These are phyloP conservation scores for Alectoris magna DNA, from an alignment of 2,797 vertebrate genomes.

Conservation along the genomic window DNA sequence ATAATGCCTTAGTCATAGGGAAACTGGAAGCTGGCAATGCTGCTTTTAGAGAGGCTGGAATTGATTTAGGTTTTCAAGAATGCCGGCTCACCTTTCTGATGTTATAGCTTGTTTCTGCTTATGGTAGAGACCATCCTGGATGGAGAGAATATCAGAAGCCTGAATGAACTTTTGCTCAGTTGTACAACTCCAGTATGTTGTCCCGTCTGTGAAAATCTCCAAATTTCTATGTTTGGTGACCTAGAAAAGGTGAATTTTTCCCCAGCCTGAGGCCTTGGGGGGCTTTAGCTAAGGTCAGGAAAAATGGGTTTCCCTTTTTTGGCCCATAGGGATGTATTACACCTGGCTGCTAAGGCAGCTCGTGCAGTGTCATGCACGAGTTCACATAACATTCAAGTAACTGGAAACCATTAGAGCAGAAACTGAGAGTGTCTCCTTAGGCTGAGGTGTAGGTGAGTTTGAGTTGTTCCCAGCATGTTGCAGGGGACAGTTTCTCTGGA, in stretches of 20 bases:
- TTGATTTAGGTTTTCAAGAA: not conserved
- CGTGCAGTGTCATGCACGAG: fast-evolving
- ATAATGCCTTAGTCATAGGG: not conserved
- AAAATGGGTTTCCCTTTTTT: not conserved
- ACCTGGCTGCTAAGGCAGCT: not conserved
- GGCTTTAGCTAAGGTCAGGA: not conserved
- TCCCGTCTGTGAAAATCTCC: not conserved
- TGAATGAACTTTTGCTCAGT: not conserved
- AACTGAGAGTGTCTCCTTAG: not conserved
- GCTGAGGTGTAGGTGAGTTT: not conserved
- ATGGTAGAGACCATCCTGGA: not conserved
- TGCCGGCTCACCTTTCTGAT: not conserved
- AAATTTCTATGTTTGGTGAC: not conserved
- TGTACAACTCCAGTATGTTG: not conserved
- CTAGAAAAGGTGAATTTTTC: not conserved
- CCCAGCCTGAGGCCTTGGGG: not conserved
- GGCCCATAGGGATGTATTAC: not conserved
- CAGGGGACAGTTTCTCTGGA: not conserved
- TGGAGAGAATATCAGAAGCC: not conserved
- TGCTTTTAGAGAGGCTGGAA: not conserved
- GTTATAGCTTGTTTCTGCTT: not conserved
- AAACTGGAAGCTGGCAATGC: not conserved
- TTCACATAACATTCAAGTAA: not conserved
- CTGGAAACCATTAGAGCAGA: slow-evolving; percentile 37
- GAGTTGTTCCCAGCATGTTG: fast-evolving